A percentile compares a stretch with the other conserved stretches of the same genome.
Evolutionary conservation across 2,113 vertebrate species (phyloP).

Genomic region (Amazona guildingii): DNA sequence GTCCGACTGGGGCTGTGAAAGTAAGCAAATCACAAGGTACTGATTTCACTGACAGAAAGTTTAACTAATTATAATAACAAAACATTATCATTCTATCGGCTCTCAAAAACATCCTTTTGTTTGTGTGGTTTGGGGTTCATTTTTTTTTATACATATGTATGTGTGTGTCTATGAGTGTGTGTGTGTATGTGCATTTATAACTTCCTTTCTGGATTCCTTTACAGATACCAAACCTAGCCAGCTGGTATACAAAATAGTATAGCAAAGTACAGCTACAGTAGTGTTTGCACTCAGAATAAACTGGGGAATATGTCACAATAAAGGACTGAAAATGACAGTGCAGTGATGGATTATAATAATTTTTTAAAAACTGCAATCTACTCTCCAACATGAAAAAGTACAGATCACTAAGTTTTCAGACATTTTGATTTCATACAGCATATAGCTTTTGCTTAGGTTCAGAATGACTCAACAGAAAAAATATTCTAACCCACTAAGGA

Average conservation of each 20-base stretch:
- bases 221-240: not conserved
- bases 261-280: not conserved
- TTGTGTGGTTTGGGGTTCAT: not conserved
- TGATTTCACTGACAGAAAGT: not conserved
- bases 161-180: not conserved
- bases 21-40: not conserved
- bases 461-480: not conserved
- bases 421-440: not conserved
- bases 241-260: not conserved
- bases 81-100: not conserved
- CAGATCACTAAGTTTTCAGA: not conserved
- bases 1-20: constrained; percentile 90
- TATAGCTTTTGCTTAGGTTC: not conserved
- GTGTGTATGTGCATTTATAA: not conserved
- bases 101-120: not conserved
- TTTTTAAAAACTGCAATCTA: not conserved
- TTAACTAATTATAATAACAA: not conserved
- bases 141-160: not conserved
- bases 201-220: not conserved
- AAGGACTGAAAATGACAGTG: not conserved
- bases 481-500: not conserved
- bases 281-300: not conserved
- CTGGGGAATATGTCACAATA: not conserved
- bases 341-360: not conserved
- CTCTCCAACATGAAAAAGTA: not conserved